Evolutionary conservation across 2,113 vertebrate genomes (phyloP), one percentile per base, ranked within the genome.

Genomic region (Odobenus rosmarus): DNA sequence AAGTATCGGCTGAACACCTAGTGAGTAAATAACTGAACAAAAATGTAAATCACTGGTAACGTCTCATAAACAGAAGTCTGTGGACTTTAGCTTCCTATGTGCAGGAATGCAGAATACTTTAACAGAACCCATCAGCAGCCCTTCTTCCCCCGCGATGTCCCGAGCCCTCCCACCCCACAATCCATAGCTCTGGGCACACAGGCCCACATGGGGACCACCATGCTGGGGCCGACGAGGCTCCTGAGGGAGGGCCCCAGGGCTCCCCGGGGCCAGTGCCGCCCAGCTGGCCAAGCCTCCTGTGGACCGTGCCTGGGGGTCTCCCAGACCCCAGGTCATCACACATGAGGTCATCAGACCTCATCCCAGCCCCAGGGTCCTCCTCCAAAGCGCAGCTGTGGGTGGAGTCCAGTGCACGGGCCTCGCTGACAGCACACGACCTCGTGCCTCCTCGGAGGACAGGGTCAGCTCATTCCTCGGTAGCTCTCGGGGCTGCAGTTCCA

Each of bases 141-240:
- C 53, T 31, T 55, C 59, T 46, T 33, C 19, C 24, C 13, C 31
- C 19, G 31, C 49, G 49, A 16, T 4, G 46, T 64, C 77, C 90
- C 5, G 3, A 18, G 62, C 33, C n/a, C 15, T 36, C 67, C 72
- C 39, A 3, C 10, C 31, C 31, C 12, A 19, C 18, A 49, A 67
- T 49, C 67, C 8, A 4, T 1, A 26, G 84, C 31, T 64, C 8
- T 10, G 13, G 31, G 36, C 13, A 88, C 57, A 24, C 31, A 9
- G 69, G 67, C 57, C 36, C 28, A 55, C 31, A 49, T 5, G 10
- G 1, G 4, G 23, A 8, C 12, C 79, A n/a, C 57, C 1, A 5
- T 0, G 5, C 72, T n/a, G 2, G 0, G 46, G 42, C n/a, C 74
- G 55, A 23, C 1, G 0, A 24, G 39, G 33, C 31, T 7, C 51